Conservation (phyloP, 2,113 vertebrate genomes). For the Agapornis roseicollis region DNA sequence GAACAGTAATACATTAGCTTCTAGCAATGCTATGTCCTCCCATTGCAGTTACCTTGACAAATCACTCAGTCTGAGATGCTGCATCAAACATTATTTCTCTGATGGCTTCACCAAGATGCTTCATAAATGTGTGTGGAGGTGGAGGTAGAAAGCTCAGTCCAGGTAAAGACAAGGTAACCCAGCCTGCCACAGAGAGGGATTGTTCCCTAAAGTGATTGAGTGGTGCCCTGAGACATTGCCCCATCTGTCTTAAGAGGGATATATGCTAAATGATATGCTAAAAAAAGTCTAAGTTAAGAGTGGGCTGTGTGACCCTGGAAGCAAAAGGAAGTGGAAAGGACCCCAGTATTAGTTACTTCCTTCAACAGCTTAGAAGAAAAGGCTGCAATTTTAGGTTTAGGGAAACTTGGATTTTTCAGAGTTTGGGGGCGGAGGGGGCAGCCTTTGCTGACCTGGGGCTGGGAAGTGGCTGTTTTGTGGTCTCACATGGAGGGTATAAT, state of each 20-base stretch:
- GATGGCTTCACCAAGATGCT: not conserved
- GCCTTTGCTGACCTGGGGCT: not conserved
- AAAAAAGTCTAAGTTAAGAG: not conserved
- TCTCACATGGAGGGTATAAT: not conserved
- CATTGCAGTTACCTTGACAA: slow-evolving; percentile 42
- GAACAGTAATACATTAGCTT: slow-evolving; percentile 48
- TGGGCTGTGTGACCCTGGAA: not conserved
- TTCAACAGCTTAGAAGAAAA: not conserved
- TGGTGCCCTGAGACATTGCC: not conserved
- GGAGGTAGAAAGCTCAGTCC: not conserved
- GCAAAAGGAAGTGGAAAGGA: not conserved
- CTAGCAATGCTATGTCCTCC: slow-evolving; percentile 7
- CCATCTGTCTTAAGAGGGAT: not conserved
- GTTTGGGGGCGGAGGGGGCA: not conserved
- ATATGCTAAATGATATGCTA: not conserved
- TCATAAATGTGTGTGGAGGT: not conserved
- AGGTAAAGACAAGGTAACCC: not conserved
- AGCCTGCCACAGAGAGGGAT: not conserved
- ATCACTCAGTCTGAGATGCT: slow-evolving; percentile 18
- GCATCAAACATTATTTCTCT: not conserved
- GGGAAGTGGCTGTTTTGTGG: not conserved
- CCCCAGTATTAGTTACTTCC: not conserved
- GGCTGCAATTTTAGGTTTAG: not conserved
- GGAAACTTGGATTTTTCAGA: not conserved
- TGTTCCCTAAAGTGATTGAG: not conserved